Evolutionary conservation across 2,797 vertebrate genomes (phyloP), one percentile per base, ranked within the genome.

Genomic region (Enteromius unitaeniatus): DNA sequence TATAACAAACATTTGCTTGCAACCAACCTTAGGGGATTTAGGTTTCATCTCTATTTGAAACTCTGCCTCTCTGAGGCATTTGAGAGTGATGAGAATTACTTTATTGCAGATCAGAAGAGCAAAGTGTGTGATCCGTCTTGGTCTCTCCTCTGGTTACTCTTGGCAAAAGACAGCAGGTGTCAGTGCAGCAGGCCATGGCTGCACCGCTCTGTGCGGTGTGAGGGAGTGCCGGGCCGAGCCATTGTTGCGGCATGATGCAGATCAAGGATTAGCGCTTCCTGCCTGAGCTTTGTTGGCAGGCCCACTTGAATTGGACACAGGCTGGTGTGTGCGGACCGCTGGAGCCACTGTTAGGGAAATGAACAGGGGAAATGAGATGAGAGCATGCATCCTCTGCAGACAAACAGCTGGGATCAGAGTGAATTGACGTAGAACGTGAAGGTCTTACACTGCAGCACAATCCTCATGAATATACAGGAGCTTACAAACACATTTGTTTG

Each of bases 251-350:
- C 85, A 86, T 91, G 90, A 92, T 83, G 88, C 93, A 94, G 92
- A 94, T 94, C 92, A 93, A 93, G 93, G 93, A 95, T 95, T 95
- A 94, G 91, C 82, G 87, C 93, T 95, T 95, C 94, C 94, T 95
- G 94, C 92, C 89, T 88, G 93, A 83, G 89, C 93, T 93, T 95
- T 95, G 94, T 95, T 90, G 88, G 88, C 89, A 90, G 90, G 90
- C 90, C 89, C 90, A 91, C 92, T 93, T 92, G 91, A 92, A 93
- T 94, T 93, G 91, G 92, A 94, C 92, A 91, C 91, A 91, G 90
- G 91, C 91, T 91, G 85, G 85, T 87, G 88, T 86, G 84, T 86
- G 83, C 81, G 85, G 86, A 84, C 88, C 45, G 72, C 80, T 82
- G 86, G 85, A 88, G 87, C 83, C 86, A 89, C 84, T 90, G 87